Evolutionary conservation across 2,888 invertebrate genomes (phyloP).

Genomic region (Eupithecia tripunctaria): DNA sequence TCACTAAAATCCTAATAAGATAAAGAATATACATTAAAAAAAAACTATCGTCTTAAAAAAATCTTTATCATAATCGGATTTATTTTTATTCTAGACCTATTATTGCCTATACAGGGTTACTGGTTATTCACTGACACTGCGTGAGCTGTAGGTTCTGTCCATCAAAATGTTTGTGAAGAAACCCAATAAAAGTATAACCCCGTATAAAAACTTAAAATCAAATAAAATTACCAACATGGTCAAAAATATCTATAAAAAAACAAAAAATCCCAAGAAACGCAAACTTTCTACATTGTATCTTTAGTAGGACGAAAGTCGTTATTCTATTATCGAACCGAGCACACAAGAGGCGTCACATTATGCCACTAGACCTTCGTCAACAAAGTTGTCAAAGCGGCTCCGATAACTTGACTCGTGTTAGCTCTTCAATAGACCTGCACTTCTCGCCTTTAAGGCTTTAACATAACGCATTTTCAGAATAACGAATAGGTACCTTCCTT

Average conservation of each 20-base stretch:
- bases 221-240: neutral
- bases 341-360: constrained; percentile 33
- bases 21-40: no score
- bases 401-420: constrained; percentile 38
- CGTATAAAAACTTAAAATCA: no score
- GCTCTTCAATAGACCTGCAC: constrained; percentile 40
- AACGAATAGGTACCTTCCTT: neutral
- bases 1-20: no score
- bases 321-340: constrained; percentile 28
- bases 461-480: neutral
- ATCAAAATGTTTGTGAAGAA: no score
- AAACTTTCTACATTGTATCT: neutral
- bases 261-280: neutral
- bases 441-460: constrained; percentile 2
- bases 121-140: no score
- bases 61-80: no score
- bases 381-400: constrained; percentile 39
- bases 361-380: constrained; percentile 42
- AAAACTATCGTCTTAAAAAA: no score
- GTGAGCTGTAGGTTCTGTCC: no score
- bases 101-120: no score
- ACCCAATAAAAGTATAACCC: no score
- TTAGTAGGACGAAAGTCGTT: constrained; percentile 15
- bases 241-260: neutral
- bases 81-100: no score